Percentiles rank a stretch among this genome's conserved stretches.
phyloP scores from a whole-genome alignment of 2,888 invertebrate genomes.

The Pherbina coryleti region DNA sequence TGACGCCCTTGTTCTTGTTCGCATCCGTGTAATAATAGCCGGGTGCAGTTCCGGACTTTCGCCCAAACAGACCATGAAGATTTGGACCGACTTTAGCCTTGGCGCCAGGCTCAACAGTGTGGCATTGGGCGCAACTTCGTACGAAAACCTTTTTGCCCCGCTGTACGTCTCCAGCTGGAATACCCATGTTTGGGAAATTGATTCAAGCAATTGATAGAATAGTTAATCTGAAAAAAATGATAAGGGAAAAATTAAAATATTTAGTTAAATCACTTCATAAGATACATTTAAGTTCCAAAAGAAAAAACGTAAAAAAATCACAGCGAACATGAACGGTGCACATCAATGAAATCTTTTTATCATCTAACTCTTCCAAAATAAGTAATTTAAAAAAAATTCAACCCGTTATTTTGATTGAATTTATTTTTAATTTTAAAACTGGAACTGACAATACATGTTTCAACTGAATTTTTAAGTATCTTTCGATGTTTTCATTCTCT shows the following conservation, averaged over 20 bases:
- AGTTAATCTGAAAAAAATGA: slow-evolving; percentile 38
- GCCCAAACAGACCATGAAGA: slow-evolving; percentile 88
- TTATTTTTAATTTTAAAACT: too few species aligned
- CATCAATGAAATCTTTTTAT: too few species aligned
- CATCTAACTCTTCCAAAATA: too few species aligned
- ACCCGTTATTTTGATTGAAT: too few species aligned
- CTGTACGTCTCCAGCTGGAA: slow-evolving; percentile 89
- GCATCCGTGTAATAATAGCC: slow-evolving; percentile 94
- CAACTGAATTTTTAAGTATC: too few species aligned
- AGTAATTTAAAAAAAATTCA: too few species aligned
- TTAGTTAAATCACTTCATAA: too few species aligned
- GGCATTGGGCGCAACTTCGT: slow-evolving; percentile 96
- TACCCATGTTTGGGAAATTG: slow-evolving; percentile 74
- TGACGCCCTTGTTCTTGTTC: slow-evolving; percentile 95
- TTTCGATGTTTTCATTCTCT: too few species aligned
- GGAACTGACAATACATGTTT: too few species aligned
- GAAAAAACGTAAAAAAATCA: too few species aligned
- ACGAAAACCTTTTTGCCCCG: slow-evolving; percentile 98
- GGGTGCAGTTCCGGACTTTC: slow-evolving; percentile 92
- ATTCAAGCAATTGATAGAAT: slow-evolving; percentile 52
- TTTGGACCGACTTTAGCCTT: slow-evolving; percentile 98
- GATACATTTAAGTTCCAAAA: too few species aligned
- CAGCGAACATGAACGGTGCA: too few species aligned
- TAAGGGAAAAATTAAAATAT: background rate
- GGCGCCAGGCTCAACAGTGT: slow-evolving; percentile 92